Conservation (phyloP, 2,888 invertebrate species). For the Monochamus alternatus region DNA sequence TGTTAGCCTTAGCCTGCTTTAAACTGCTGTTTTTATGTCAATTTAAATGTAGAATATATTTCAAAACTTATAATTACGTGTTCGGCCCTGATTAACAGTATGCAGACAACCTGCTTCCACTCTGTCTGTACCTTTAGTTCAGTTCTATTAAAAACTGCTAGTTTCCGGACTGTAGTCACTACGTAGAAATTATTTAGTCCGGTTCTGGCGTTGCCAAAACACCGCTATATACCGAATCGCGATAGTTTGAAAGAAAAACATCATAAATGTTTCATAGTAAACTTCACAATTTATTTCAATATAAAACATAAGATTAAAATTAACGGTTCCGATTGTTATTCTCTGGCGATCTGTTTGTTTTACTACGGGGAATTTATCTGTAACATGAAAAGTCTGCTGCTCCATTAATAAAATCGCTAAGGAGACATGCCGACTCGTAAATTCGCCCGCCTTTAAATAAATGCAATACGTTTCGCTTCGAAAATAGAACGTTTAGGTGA, state of each 20-base stretch:
- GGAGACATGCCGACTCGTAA: conserved; percentile 38
- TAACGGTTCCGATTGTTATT: conserved; percentile 39
- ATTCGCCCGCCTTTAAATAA: conserved; percentile 28
- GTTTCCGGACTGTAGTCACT: no score
- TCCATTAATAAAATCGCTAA: conserved; percentile 34
- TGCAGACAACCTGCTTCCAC: no score
- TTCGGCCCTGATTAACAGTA: no score
- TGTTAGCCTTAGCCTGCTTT: no score
- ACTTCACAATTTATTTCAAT: conserved; percentile 35
- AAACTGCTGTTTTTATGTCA: no score
- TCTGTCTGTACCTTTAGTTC: no score
- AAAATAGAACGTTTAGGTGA: conserved; percentile 24
- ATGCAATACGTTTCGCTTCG: conserved; percentile 16
- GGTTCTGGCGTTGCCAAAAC: conserved; percentile 24
- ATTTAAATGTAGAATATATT: no score
- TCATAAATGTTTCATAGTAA: conserved; percentile 39
- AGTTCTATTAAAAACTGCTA: no score
- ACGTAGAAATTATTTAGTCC: conserved; percentile 10
- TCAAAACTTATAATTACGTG: no score
- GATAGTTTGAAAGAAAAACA: conserved; percentile 30
- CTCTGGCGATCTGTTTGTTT: conserved; percentile 31
- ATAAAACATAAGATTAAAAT: conserved; percentile 36
- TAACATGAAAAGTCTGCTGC: conserved; percentile 29
- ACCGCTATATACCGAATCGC: conserved; percentile 6
- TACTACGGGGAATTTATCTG: conserved; percentile 21